Base-by-base conservation (phyloP, 2,888 invertebrate genomes). In the Synanthedon myopaeformis region DNA sequence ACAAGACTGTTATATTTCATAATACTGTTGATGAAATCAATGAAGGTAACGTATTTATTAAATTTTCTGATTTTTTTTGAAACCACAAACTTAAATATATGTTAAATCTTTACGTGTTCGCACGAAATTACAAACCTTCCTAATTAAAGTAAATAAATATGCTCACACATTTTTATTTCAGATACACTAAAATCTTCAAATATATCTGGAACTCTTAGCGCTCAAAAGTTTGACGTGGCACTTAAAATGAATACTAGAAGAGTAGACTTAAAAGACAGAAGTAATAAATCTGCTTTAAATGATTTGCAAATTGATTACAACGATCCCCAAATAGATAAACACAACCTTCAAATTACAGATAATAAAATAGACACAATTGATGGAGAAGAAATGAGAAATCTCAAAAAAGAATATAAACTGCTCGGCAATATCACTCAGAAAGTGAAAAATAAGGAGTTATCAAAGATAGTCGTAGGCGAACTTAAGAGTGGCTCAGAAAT, bases 401-500 rank as follows among this genome's bases (percentile, higher is more conserved):
- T 54, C 45, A 66, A 72, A 28, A 70, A 72, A 57, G 53, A 74
- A n/a, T 61, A 62, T 42, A 57, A 66, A 6, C 11, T 76, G 1
- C 58, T 76, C 0, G 72, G 73, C 4, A 84, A 83, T 61, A 61
- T 71, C 49, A 74, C 75, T 11, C 70, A 75, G 57, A 62, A 58
- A 52, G 57, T 56, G 17, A 85, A 78, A 62, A 75, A 84, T 52
- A 75, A 71, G 59, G 72, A 76, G 3, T 56, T 87, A 12, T 83
- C 86, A 1, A 82, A 83, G 55, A 55, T 85, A 12, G 69, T 87
- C 3, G 86, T 83, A 0, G 81, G 81, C 56, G 86, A 86, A 60
- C 60, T 87, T 12, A 77, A 75, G 60, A 61, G 57, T 51, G 82
- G 82, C 0, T 65, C 58, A 3, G 86, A 86, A 69, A 58, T 70